Evolutionary conservation across 2,888 invertebrate species (phyloP).

Genomic region (Troides aeacus): DNA sequence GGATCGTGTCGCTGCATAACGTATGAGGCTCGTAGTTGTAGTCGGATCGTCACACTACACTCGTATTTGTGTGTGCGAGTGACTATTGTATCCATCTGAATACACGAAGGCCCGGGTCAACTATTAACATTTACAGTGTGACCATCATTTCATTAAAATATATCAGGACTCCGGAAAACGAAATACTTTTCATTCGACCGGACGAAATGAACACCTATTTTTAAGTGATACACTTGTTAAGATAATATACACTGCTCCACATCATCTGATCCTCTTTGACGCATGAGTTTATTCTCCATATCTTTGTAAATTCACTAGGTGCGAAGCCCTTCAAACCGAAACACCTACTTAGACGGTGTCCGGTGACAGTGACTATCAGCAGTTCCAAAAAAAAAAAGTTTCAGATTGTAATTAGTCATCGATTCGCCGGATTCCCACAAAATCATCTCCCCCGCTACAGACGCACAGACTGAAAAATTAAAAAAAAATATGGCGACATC

Average conservation of each 20-base stretch:
- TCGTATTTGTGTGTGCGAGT: slow-evolving; percentile 18
- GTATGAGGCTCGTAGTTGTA: neutral
- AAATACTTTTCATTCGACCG: too few species aligned
- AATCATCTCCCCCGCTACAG: slow-evolving; percentile 16
- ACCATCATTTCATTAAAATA: slow-evolving; percentile 8
- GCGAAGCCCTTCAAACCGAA: too few species aligned
- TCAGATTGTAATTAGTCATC: slow-evolving; percentile 14
- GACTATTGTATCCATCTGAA: slow-evolving; percentile 23
- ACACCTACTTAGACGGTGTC: too few species aligned
- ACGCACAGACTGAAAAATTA: slow-evolving; percentile 18
- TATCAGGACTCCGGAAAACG: neutral
- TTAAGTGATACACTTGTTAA: too few species aligned
- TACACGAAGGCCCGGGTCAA: slow-evolving; percentile 21
- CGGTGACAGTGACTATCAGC: too few species aligned
- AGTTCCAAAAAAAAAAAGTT: neutral
- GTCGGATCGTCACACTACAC: slow-evolving; percentile 8
- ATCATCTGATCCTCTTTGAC: too few species aligned
- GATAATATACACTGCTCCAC: too few species aligned
- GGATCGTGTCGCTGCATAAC: neutral
- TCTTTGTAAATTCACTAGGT: too few species aligned
- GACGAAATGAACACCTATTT: too few species aligned
- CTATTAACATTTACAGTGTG: slow-evolving; percentile 21
- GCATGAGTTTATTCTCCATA: too few species aligned
- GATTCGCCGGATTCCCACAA: slow-evolving; percentile 20
- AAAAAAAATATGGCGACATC: slow-evolving; percentile 22